Conservation (phyloP, 2,113 vertebrate species). For the Cnemophilus loriae region DNA sequence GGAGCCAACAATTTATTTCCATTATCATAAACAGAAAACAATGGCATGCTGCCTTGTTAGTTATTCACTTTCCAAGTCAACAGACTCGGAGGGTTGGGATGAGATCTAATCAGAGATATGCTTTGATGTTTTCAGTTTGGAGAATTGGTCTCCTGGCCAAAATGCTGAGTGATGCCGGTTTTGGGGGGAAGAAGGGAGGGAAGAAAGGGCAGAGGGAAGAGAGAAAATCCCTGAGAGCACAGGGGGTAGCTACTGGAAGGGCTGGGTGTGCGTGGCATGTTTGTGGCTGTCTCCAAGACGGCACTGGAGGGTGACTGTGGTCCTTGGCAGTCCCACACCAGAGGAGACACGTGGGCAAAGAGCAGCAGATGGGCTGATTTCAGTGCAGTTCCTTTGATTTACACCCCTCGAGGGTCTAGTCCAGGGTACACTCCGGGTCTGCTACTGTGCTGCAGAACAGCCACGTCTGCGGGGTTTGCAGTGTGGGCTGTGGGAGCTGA, state of each 20-base stretch:
- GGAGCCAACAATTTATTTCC: slow-evolving; percentile 52
- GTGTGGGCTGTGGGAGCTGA: background rate
- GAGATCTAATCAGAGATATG: slow-evolving; percentile 48
- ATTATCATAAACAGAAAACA: slow-evolving; percentile 64
- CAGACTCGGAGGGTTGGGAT: background rate
- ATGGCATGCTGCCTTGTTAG: slow-evolving; percentile 42
- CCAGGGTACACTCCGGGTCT: background rate
- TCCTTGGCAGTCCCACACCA: background rate
- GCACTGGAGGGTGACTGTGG: background rate
- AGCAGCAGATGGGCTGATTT: background rate
- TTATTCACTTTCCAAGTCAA: slow-evolving; percentile 42
- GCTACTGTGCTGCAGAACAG: background rate
- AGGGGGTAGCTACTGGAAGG: background rate
- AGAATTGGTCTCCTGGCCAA: background rate
- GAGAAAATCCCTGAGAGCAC: background rate
- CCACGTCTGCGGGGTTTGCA: background rate
- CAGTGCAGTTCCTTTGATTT: background rate
- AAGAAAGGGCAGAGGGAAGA: background rate
- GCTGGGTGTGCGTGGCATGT: background rate
- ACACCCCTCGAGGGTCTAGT: background rate
- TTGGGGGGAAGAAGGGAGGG: background rate
- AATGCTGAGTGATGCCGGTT: background rate
- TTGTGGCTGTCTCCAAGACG: background rate
- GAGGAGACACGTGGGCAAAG: background rate
- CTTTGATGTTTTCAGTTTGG: slow-evolving; percentile 40